Evolutionary conservation across 2,888 invertebrate species (phyloP), one percentile per base, ranked within the genome.

Genomic region (Conchocele bisecta): DNA sequence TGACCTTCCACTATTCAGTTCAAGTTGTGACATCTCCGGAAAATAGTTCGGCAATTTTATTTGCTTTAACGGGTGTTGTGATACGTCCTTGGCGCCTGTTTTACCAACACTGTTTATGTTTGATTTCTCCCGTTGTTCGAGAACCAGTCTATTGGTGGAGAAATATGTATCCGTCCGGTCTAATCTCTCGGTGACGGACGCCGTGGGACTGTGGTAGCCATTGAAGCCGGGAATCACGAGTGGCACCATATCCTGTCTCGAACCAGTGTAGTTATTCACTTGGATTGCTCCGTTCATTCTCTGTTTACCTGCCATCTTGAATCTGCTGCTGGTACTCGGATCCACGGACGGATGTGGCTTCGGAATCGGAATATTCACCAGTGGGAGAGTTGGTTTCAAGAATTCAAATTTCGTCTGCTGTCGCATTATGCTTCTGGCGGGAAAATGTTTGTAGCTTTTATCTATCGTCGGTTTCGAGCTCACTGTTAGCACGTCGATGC

Each of bases 361-460:
- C 9, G 67, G 61, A 11, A 50, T 26, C 7, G 53, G 29, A 24
- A 72, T 37, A 35, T 46, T n/a, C 24, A 65, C 41, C 28, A 60
- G 54, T 26, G 75, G 73, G 11, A 72, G 65, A 24, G 42, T 56
- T 9, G 61, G 59, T 53, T 70, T 61, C 9, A 77, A 42, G 46
- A 83, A 71, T 29, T 83, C 83, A 39, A 78, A 82, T 41, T 77
- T 81, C 22, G 77, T 72, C 17, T 75, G 74, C n/a, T 82, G 78
- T 46, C 81, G 79, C 61, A 86, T 85, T n/a, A 85, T 83, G 50
- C 79, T 74, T 41, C 86, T 70, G 11, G 81, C 85, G 0, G 86
- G 86, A 68, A 86, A 86, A 39, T 81, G 83, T 70, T 66, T 84
- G 61, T 67, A 79, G 26, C 59, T 76, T 66, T 74, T 79, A 53